A percentile compares a stretch with the other conserved stretches of the same genome.
Evolutionary conservation across 2,888 invertebrate species (phyloP).

Genomic region (Unio delphinus): DNA sequence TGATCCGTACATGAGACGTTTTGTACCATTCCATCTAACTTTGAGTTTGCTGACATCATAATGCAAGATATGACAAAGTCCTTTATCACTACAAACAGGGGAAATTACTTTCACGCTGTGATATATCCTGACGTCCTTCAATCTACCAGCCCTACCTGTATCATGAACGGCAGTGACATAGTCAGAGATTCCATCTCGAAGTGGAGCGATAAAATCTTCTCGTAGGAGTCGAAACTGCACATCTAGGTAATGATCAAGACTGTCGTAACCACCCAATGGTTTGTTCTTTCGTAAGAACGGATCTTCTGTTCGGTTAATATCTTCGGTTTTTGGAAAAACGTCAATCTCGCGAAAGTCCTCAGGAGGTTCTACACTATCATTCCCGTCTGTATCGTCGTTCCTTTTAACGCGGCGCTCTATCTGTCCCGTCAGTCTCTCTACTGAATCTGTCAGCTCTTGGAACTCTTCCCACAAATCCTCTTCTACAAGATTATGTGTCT

Average conservation of each 20-base stretch:
- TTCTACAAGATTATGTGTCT: constrained; percentile 20
- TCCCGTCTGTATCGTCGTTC: background rate
- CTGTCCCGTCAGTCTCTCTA: constrained; percentile 9
- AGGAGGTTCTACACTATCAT: constrained; percentile 58
- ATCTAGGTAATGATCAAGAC: constrained; percentile 82
- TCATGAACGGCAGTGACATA: constrained; percentile 67
- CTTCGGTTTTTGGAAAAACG: constrained; percentile 60
- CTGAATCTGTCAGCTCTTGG: constrained; percentile 25
- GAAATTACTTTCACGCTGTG: constrained; percentile 22
- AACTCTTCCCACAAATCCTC: constrained; percentile 20
- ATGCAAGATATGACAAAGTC: constrained; percentile 25
- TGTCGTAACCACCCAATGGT: constrained; percentile 78
- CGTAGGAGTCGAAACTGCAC: constrained; percentile 83
- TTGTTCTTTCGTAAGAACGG: constrained; percentile 77
- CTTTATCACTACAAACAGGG: constrained; percentile 22
- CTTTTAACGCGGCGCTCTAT: no score
- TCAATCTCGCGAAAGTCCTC: constrained; percentile 70
- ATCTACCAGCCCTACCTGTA: constrained; percentile 10
- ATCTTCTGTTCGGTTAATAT: no score
- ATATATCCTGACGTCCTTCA: constrained; percentile 38
- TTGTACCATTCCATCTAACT: constrained; percentile 73
- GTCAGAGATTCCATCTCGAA: constrained; percentile 79
- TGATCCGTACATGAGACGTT: constrained; percentile 81
- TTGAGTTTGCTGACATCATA: constrained; percentile 27
- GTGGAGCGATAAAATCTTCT: constrained; percentile 85